Evolutionary conservation across 2,888 invertebrate genomes (phyloP), one percentile per base, ranked within the genome.

Genomic region (Lacanobia wlatinum): DNA sequence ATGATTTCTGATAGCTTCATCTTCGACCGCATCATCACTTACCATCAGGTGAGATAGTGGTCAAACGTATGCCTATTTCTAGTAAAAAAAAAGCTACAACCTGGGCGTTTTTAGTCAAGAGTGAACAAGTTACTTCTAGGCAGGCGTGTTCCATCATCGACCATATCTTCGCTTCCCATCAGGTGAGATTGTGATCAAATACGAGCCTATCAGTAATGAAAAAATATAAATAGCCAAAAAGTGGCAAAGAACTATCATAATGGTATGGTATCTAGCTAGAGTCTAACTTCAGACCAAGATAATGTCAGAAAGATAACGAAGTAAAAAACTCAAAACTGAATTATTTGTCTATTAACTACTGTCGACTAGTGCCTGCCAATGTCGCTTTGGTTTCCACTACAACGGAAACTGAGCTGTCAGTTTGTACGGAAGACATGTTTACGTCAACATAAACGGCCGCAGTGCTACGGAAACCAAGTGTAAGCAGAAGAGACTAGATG

Each of bases 401-500:
- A 56, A 12, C 66, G 76, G 76, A 76, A 76, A 23, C 40, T 18
- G 40, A 38, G 46, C 14, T 21, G 48, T 8, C 21, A 55, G 55
- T 56, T 72, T 75, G 23, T 38, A 21, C 48, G 76, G 66, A 65
- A 56, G 21, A 9, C 12, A 18, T 43, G 14, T 76, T 50, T 21
- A 65, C 21, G 6, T 50, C 12, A 48, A 65, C 76, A 38, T 72
- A 48, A 56, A 65, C 55, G 65, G 48, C 4, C 53, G 28, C 28
- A 10, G 28, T 18, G 3, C 18, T 21, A 21, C 66, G 72, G 72
- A 73, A 73, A 56, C 40, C 2, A 12, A 77, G 14, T 73, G 69
- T 77, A 73, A 69, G 50, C 76, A 59, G 21, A 43, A 34, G n/a
- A 23, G 16, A 50, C 50, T 8, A 53, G 46, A 48, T n/a, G 14